Conservation (phyloP, 64 coral and sea anemone species). For the Pachyseris speciosa region DNA sequence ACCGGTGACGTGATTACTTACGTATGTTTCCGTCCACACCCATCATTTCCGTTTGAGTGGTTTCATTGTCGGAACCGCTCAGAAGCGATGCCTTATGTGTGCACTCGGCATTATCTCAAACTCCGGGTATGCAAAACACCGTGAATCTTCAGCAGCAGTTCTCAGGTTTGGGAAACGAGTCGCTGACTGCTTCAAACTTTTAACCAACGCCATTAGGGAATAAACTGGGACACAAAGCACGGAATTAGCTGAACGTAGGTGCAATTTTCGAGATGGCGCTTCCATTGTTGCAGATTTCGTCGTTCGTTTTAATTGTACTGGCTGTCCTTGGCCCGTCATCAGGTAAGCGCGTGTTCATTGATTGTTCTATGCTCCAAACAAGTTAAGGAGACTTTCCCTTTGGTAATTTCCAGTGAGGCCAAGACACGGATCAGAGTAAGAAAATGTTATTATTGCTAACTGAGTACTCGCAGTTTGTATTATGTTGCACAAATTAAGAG, state of each 20-base stretch:
- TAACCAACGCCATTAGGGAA: too few species aligned
- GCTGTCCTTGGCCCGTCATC: background rate
- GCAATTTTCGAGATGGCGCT: background rate
- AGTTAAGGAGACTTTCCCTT: too few species aligned
- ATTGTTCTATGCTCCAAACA: background rate
- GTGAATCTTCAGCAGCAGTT: background rate
- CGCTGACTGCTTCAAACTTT: background rate
- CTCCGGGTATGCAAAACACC: background rate
- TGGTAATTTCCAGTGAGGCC: background rate
- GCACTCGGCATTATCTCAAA: background rate
- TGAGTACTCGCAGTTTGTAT: background rate
- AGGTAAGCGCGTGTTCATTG: background rate
- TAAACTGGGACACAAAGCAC: too few species aligned
- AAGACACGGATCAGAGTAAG: too few species aligned
- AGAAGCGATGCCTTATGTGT: background rate
- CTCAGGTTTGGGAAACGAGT: background rate
- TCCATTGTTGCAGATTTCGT: background rate
- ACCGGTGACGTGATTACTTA: constrained; percentile 29
- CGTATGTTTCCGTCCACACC: constrained; percentile 24
- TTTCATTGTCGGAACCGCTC: background rate
- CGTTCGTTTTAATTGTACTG: background rate
- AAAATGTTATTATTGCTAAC: background rate
- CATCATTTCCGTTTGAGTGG: background rate
- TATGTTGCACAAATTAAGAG: background rate
- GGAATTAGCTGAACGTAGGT: background rate